Evolutionary conservation across 1,140 invertebrate species (phyloP).

Genomic region (Heterodera schachtii): DNA sequence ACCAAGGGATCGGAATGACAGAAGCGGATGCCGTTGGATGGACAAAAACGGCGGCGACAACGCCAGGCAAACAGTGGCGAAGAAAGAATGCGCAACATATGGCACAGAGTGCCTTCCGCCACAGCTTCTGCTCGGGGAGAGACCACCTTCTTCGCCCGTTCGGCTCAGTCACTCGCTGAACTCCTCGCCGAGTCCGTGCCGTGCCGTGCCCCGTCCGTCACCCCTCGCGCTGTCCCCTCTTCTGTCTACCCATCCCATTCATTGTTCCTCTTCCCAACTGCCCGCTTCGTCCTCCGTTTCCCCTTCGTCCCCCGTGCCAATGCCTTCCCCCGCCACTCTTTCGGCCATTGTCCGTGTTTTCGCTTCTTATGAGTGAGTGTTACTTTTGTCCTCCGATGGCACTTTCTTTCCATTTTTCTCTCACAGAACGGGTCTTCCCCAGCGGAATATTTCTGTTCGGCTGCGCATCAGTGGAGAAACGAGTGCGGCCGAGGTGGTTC

Average conservation of each 20-base stretch:
- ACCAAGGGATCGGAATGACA: background rate
- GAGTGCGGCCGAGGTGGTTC: constrained; percentile 87
- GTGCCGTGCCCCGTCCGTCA: constrained; percentile 2
- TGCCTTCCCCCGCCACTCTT: constrained; percentile 20
- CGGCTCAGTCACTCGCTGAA: constrained; percentile 14
- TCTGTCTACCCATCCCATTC: background rate
- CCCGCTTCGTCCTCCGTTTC: background rate
- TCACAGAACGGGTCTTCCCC: constrained; percentile 79
- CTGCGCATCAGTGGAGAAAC: constrained; percentile 86
- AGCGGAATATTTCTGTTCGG: constrained; percentile 71
- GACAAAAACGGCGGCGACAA: background rate
- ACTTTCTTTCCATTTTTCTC: background rate
- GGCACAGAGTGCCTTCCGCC: background rate
- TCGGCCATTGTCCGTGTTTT: constrained; percentile 74
- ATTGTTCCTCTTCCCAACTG: background rate
- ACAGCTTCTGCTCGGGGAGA: background rate
- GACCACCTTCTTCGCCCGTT: background rate
- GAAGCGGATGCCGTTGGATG: background rate
- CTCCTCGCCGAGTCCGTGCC: constrained; percentile 14
- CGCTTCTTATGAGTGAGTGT: constrained; percentile 88
- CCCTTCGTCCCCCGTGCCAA: constrained; percentile 5
- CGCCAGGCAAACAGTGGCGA: background rate
- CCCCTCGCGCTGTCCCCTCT: constrained; percentile 6
- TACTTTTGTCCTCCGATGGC: constrained; percentile 64
- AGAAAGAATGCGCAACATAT: background rate